phyloP scores from a whole-genome alignment of 2,888 invertebrate species.

The Apeira syringaria region DNA sequence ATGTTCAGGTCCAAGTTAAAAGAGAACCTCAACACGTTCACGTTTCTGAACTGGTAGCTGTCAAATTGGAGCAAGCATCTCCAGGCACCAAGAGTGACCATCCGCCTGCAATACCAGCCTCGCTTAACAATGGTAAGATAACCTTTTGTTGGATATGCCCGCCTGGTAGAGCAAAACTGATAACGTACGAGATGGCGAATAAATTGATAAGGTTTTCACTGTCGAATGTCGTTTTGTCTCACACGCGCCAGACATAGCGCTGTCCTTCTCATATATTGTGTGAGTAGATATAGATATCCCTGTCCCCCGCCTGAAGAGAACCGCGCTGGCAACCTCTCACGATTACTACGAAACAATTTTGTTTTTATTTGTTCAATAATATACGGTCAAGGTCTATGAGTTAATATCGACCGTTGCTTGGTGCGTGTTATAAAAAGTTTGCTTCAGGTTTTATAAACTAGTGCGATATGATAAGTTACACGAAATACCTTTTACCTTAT shows the following conservation, averaged over 20 bases:
- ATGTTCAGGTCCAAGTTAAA: conserved; percentile 85
- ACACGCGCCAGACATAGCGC: not conserved
- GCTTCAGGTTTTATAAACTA: too few relatives aligned
- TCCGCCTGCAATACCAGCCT: conserved; percentile 68
- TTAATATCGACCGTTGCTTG: too few relatives aligned
- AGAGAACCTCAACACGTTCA: conserved; percentile 84
- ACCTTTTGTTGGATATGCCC: conserved; percentile 19
- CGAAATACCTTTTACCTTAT: too few relatives aligned
- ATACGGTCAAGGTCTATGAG: conserved; percentile 13
- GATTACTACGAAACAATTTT: conserved; percentile 4
- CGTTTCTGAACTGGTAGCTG: conserved; percentile 84
- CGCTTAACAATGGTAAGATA: conserved; percentile 68
- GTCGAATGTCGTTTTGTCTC: not conserved
- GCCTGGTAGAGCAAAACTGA: conserved; percentile 33
- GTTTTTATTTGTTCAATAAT: not conserved
- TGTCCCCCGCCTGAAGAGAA: conserved; percentile 8
- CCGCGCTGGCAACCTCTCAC: conserved; percentile 10
- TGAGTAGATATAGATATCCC: not conserved
- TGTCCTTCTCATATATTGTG: conserved; percentile 6
- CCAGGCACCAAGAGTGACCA: conserved; percentile 84
- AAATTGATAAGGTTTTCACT: conserved; percentile 5
- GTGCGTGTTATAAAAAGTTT: too few relatives aligned
- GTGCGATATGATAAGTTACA: too few relatives aligned
- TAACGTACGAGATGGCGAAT: conserved; percentile 10
- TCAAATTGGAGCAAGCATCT: conserved; percentile 87